Conservation (phyloP, 2,888 invertebrate genomes). For the Caenorhabditis wallacei region DNA sequence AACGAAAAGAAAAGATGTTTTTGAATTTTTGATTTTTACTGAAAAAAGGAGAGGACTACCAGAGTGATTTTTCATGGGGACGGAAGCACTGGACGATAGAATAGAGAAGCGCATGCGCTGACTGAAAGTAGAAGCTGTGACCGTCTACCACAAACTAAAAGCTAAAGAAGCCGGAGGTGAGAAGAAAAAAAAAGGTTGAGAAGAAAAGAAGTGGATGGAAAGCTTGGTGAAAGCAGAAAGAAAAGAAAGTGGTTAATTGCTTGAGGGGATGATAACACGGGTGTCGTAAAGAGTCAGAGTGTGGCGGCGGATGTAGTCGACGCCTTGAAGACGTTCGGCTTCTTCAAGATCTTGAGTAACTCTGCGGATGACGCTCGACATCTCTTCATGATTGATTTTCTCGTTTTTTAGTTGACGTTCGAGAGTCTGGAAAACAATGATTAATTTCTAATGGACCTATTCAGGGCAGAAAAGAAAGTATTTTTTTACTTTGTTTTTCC, state of each 20-base stretch:
- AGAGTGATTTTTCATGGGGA: conserved; percentile 34
- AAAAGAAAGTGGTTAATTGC: conserved; percentile 44
- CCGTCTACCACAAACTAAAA: conserved; percentile 47
- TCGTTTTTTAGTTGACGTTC: conserved; percentile 43
- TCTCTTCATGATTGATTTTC: conserved; percentile 19
- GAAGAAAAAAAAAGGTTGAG: neutral
- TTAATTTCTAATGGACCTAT: too few relatives aligned
- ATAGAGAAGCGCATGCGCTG: conserved; percentile 32
- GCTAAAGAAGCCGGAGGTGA: neutral
- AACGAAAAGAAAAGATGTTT: conserved; percentile 22
- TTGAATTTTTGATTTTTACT: conserved; percentile 26
- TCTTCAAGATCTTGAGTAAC: conserved; percentile 49
- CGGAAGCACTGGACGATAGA: conserved; percentile 27
- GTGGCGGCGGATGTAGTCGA: conserved; percentile 29
- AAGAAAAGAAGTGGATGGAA: neutral
- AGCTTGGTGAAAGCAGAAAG: conserved; percentile 28
- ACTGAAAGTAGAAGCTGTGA: conserved; percentile 15
- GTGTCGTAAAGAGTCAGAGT: conserved; percentile 48
- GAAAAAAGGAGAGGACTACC: conserved; percentile 23
- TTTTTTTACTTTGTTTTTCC: too few relatives aligned
- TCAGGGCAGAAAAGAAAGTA: too few relatives aligned
- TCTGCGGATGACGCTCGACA: conserved; percentile 16
- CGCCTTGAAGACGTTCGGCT: conserved; percentile 40
- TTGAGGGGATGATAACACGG: conserved; percentile 49
- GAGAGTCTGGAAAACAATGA: conserved; percentile 33